A percentile compares a stretch with the other conserved stretches of the same genome.
phyloP scores from a whole-genome alignment of 2,888 invertebrate genomes.

The Sialis fuliginosa region DNA sequence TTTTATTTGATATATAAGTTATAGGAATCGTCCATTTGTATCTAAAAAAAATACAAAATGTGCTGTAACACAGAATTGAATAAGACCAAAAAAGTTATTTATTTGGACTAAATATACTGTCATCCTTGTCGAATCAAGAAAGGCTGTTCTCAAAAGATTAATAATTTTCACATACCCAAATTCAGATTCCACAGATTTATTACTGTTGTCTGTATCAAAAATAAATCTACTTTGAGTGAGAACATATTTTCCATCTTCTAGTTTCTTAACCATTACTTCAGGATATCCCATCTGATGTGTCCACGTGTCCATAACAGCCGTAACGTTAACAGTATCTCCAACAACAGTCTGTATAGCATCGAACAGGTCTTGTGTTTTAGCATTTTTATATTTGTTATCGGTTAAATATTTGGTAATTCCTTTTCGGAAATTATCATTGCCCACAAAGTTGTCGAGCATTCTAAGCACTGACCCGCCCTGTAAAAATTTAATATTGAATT shows the following conservation, averaged over 20 bases:
- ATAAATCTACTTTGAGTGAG: conserved; percentile 63
- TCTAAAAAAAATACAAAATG: conserved; percentile 24
- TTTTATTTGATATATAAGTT: conserved; percentile 44
- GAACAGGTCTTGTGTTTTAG: conserved; percentile 63
- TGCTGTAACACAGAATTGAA: conserved; percentile 2
- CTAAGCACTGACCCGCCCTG: conserved; percentile 74
- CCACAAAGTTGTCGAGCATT: conserved; percentile 74
- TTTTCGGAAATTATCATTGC: conserved; percentile 43
- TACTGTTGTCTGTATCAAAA: conserved; percentile 41
- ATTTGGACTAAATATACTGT: too few relatives aligned
- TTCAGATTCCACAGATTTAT: conserved; percentile 24
- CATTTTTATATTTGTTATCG: conserved; percentile 50
- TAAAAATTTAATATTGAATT: conserved; percentile 7
- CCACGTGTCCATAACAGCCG: conserved; percentile 67
- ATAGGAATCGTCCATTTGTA: conserved; percentile 80
- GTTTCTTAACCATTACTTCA: conserved; percentile 40
- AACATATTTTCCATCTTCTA: conserved; percentile 28
- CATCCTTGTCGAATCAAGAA: too few relatives aligned
- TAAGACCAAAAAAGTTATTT: too few relatives aligned
- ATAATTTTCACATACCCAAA: conserved; percentile 21
- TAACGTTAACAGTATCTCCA: conserved; percentile 31
- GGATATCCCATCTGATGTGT: conserved; percentile 81
- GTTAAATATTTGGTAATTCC: conserved; percentile 61
- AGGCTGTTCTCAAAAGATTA: neutral
- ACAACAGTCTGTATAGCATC: conserved; percentile 41